A percentile compares a stretch with the other conserved stretches of the same genome.
phyloP scores from a whole-genome alignment of 2,888 invertebrate genomes.

The Uropetala carovei region DNA sequence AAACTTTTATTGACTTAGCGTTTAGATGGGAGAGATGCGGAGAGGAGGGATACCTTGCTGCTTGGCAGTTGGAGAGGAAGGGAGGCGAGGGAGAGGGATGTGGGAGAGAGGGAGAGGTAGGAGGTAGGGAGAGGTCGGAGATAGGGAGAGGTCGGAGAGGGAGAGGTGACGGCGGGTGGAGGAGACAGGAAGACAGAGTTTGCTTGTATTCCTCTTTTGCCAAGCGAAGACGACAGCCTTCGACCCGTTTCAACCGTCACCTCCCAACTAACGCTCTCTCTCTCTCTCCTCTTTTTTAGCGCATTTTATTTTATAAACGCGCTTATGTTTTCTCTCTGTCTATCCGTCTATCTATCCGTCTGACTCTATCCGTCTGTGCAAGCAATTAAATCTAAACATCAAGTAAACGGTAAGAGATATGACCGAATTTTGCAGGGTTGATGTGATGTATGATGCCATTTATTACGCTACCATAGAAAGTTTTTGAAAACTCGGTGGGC shows the following conservation, averaged over 20 bases:
- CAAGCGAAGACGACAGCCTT: slow-evolving; percentile 2
- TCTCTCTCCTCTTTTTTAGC: not conserved
- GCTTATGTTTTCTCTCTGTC: too few species aligned
- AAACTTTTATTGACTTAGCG: slow-evolving; percentile 28
- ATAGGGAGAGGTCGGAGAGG: not conserved
- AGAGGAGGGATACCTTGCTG: not conserved
- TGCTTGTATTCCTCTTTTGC: not conserved
- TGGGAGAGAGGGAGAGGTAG: not conserved
- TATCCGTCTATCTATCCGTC: too few species aligned
- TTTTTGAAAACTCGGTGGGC: too few species aligned
- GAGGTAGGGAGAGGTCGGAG: too few species aligned
- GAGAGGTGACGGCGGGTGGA: not conserved
- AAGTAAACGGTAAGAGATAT: too few species aligned
- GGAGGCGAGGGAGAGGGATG: not conserved
- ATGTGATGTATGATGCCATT: too few species aligned
- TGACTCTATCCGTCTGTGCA: too few species aligned
- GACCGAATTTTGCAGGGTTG: too few species aligned
- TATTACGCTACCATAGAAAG: too few species aligned
- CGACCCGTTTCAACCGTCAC: not conserved
- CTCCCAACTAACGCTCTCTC: not conserved
- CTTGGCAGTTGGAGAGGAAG: not conserved
- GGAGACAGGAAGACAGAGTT: not conserved
- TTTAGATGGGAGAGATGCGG: not conserved
- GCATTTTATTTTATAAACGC: too few species aligned
- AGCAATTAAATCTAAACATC: too few species aligned